phyloP scores from a whole-genome alignment of 2,888 invertebrate species.

The Drosophila nigritarsus region DNA sequence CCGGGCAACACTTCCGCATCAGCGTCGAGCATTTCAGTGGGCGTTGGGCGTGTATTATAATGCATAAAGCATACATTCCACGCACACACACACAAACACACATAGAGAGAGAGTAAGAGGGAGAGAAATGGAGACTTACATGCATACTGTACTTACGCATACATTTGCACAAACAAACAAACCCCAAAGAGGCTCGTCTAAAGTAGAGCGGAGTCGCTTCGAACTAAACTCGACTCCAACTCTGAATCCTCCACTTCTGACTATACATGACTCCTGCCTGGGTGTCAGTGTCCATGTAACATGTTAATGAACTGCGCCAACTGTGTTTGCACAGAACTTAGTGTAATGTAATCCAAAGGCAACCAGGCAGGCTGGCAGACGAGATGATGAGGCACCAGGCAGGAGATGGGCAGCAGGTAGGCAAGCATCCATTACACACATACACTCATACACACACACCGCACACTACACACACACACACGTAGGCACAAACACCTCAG shows the following conservation, averaged over 20 bases:
- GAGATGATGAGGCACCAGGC: constrained; percentile 31
- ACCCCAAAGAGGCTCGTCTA: constrained; percentile 65
- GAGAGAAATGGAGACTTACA: constrained; percentile 38
- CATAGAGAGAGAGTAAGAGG: not conserved
- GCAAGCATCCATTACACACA: constrained; percentile 47
- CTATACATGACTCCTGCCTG: constrained; percentile 23
- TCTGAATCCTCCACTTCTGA: constrained; percentile 16
- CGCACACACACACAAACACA: constrained; percentile 2
- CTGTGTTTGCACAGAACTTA: constrained; percentile 82
- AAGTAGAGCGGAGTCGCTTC: constrained; percentile 68
- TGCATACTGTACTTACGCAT: constrained; percentile 77
- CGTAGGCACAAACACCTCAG: constrained; percentile 65
- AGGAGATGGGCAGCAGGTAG: constrained; percentile 10
- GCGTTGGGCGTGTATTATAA: constrained; percentile 45
- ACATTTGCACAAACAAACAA: constrained; percentile 69
- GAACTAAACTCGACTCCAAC: constrained; percentile 61
- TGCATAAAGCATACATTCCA: constrained; percentile 62
- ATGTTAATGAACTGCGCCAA: constrained; percentile 82
- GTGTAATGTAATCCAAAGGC: constrained; percentile 76
- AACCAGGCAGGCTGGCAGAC: constrained; percentile 52
- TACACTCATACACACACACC: constrained; percentile 3
- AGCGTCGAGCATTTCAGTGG: constrained; percentile 39
- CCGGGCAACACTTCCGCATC: constrained; percentile 78
- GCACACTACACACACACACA: constrained; percentile 1
- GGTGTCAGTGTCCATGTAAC: constrained; percentile 76